These are phyloP conservation scores for Lethenteron reissneri DNA, from an alignment of 2,113 vertebrate species.

Conservation along the genomic window DNA sequence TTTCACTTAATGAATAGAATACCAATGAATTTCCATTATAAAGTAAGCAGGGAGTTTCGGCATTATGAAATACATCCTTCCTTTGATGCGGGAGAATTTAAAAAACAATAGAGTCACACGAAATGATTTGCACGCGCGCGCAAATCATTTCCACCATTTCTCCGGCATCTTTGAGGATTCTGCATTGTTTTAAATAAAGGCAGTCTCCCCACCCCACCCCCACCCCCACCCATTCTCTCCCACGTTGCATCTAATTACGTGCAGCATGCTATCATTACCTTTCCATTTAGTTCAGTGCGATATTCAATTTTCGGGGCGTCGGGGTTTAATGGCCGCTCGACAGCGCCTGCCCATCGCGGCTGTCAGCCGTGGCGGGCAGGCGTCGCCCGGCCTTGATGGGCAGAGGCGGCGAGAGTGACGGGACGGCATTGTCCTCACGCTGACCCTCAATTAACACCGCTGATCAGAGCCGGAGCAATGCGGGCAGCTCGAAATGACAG, in stretches of 20 bases:
- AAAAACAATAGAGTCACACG: too few relatives aligned
- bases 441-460: conserved; percentile 3
- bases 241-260: conserved; percentile 4
- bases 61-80: too few relatives aligned
- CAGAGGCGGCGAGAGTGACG: background rate
- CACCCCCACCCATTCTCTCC: conserved; percentile 1
- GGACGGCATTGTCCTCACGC: background rate
- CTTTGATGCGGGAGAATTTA: too few relatives aligned
- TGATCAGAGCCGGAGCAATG: conserved; percentile 2
- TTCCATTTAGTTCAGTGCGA: conserved; percentile 1
- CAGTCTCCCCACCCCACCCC: background rate
- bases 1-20: too few relatives aligned
- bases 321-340: background rate
- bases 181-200: too few relatives aligned
- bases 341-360: too few relatives aligned
- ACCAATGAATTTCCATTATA: too few relatives aligned
- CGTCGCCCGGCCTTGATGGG: background rate
- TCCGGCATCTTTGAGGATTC: too few relatives aligned
- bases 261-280: conserved; percentile 1
- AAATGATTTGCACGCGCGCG: too few relatives aligned
- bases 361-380: background rate
- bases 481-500: background rate
- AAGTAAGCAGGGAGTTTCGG: too few relatives aligned
- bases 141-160: too few relatives aligned
- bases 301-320: conserved; percentile 6